phyloP scores from a whole-genome alignment of 2,797 vertebrate genomes.

The Phyllotis vaccarum region DNA sequence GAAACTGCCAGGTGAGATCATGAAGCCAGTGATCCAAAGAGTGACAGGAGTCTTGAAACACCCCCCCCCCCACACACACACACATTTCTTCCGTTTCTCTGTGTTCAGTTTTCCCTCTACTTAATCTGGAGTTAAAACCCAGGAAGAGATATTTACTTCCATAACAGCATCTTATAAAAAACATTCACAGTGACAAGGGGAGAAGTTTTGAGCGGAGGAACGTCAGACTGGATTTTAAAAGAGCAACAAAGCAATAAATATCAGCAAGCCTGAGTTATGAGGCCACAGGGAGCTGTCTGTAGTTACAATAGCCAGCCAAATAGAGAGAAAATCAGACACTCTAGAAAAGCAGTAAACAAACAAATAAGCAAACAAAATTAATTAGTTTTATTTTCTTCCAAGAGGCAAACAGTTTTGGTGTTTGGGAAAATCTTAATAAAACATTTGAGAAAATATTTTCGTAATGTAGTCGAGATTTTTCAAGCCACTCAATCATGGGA shows the following conservation, averaged over 20 bases:
- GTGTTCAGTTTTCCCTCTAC: not conserved
- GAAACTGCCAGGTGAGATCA: not conserved
- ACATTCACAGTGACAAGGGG: constrained; percentile 28
- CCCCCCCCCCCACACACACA: not conserved
- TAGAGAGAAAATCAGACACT: constrained; percentile 11
- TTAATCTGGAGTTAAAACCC: constrained; percentile 41
- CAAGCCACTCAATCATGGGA: constrained; percentile 58
- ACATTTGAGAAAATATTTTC: constrained; percentile 47
- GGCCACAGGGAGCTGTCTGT: constrained; percentile 37
- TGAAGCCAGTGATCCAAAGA: not conserved
- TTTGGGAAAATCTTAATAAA: constrained; percentile 66
- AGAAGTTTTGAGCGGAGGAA: constrained; percentile 31
- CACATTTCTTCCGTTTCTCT: not conserved
- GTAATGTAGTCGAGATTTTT: constrained; percentile 50
- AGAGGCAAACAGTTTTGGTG: constrained; percentile 52
- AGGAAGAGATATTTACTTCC: constrained; percentile 42
- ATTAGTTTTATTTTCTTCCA: constrained; percentile 74
- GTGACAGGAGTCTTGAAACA: not conserved
- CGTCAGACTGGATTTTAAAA: constrained; percentile 71
- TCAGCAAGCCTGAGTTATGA: constrained; percentile 73
- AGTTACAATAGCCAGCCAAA: constrained; percentile 36
- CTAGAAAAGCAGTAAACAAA: not conserved
- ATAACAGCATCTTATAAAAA: constrained; percentile 1
- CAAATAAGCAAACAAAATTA: not conserved
- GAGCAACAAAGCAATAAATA: constrained; percentile 65